These are phyloP conservation scores for Microctonus hyperodae DNA, from an alignment of 2,888 invertebrate species.

Conservation along the genomic window DNA sequence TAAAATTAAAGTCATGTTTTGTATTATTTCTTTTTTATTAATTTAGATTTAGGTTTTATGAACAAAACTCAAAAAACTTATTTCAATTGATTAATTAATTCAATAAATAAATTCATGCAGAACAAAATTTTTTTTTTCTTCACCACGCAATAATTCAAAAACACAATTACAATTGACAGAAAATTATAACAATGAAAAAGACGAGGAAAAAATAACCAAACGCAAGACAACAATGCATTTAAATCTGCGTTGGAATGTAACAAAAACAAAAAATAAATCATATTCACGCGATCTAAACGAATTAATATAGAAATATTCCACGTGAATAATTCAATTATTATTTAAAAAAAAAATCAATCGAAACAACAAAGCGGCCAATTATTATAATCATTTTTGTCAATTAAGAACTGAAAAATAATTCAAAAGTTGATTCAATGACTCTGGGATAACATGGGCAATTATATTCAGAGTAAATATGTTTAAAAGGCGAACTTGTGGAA, in stretches of 20 bases:
- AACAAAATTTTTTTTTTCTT: not conserved
- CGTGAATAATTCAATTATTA: not conserved
- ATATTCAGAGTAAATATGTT: slow-evolving; percentile 28
- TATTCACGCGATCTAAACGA: slow-evolving; percentile 21
- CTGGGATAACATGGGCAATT: not conserved
- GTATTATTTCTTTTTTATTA: not conserved
- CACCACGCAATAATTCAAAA: not conserved
- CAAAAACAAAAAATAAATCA: slow-evolving; percentile 16
- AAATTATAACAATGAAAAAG: slow-evolving; percentile 27
- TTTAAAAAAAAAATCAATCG: not conserved
- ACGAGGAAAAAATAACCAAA: slow-evolving; percentile 4
- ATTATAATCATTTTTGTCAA: not conserved
- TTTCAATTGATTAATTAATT: not conserved
- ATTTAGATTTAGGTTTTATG: not conserved
- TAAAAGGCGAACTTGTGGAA: slow-evolving; percentile 45
- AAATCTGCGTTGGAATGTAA: slow-evolving; percentile 37
- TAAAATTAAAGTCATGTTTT: not conserved
- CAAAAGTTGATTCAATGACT: not conserved
- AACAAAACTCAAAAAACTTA: not conserved
- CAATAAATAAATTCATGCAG: not conserved
- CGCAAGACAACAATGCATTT: slow-evolving; percentile 28
- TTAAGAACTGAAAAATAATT: not conserved
- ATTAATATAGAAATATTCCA: slow-evolving; percentile 15
- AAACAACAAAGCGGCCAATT: no score
- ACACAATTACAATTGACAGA: slow-evolving; percentile 20